These are phyloP conservation scores for Rousettus madagascariensis DNA, from an alignment of 2,797 vertebrate genomes.

Conservation along the genomic window DNA sequence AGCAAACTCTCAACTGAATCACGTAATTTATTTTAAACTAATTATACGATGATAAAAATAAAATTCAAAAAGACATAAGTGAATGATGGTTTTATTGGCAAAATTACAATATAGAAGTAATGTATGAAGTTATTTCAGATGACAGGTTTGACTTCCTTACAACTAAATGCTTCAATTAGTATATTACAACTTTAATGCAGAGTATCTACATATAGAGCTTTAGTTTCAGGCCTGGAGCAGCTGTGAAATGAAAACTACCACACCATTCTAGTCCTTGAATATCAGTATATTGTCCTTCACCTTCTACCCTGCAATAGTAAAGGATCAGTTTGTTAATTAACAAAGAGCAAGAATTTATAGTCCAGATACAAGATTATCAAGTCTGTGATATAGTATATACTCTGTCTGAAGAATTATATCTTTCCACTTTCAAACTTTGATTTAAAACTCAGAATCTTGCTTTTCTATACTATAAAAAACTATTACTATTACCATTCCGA, in stretches of 20 bases:
- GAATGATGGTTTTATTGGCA: conserved; percentile 59
- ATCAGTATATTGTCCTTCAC: conserved; percentile 88
- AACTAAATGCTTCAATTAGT: neutral
- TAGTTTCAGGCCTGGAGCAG: conserved; percentile 87
- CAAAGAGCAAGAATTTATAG: neutral
- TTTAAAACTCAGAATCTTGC: neutral
- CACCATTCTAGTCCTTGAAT: conserved; percentile 86
- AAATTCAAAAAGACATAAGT: conserved; percentile 2
- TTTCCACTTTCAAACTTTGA: conserved; percentile 14
- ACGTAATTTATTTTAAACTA: conserved; percentile 27
- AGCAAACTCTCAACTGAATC: neutral
- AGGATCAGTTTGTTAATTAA: neutral
- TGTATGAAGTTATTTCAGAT: neutral
- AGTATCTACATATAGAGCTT: conserved; percentile 83
- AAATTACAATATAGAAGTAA: neutral
- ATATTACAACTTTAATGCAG: neutral
- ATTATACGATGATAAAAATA: conserved; percentile 38
- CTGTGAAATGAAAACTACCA: conserved; percentile 87
- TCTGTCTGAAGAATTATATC: neutral
- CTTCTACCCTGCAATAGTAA: conserved; percentile 84
- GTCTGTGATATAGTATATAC: neutral
- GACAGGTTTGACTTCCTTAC: conserved; percentile 41
- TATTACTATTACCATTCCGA: neutral
- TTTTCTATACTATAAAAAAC: neutral
- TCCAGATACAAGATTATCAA: neutral